phyloP scores from a whole-genome alignment of 2,797 vertebrate species.

The Oreortyx pictus region DNA sequence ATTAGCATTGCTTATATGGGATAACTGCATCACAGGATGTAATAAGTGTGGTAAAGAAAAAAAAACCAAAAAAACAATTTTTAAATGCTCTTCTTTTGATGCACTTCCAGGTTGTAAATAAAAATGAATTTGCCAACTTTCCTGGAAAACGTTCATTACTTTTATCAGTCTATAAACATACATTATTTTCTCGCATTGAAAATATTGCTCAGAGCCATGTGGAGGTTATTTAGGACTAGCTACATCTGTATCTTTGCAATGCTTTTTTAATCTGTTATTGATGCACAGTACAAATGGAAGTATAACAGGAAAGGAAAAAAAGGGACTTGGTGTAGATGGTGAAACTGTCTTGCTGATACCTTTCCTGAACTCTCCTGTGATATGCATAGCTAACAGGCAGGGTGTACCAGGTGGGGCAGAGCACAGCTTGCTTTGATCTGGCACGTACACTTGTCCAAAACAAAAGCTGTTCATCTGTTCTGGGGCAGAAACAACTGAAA shows the following conservation, averaged over 20 bases:
- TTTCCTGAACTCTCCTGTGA: neutral
- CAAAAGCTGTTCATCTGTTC: neutral
- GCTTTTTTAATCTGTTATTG: neutral
- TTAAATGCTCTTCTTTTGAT: neutral
- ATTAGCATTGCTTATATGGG: conserved; percentile 1
- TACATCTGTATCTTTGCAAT: neutral
- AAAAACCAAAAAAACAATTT: neutral
- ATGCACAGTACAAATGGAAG: neutral
- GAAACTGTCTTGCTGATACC: neutral
- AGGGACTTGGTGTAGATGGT: neutral
- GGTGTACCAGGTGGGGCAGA: neutral
- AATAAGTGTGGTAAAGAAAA: neutral
- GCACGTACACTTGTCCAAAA: neutral
- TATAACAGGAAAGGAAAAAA: neutral
- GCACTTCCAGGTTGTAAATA: neutral
- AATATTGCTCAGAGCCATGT: neutral
- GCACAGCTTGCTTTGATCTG: neutral
- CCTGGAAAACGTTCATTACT: neutral
- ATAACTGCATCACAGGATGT: neutral
- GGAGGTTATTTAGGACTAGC: neutral
- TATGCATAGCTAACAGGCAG: neutral
- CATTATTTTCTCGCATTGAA: neutral
- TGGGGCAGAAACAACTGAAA: neutral
- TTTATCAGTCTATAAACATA: neutral
- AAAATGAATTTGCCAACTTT: neutral